A percentile compares a stretch with the other conserved stretches of the same genome.
Evolutionary conservation across 2,888 invertebrate species (phyloP).

Genomic region (Mythimna pallens): DNA sequence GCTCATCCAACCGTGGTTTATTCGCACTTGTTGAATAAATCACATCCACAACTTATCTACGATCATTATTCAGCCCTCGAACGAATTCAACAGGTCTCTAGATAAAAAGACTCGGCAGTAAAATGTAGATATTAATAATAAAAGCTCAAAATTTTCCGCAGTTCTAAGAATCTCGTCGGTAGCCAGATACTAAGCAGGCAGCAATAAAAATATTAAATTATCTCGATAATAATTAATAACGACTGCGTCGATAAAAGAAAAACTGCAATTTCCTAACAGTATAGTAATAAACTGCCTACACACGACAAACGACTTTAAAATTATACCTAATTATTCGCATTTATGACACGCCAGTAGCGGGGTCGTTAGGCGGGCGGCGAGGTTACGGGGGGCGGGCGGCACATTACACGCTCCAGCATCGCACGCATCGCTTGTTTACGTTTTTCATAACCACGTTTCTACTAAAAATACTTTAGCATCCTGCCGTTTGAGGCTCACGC

Average conservation of each 20-base stretch:
- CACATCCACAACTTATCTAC: conserved; percentile 33
- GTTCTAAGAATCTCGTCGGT: conserved; percentile 43
- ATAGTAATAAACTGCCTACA: conserved; percentile 73
- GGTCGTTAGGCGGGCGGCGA: conserved; percentile 69
- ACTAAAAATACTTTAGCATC: conserved; percentile 90
- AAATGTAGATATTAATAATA: conserved; percentile 25
- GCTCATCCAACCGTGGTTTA: conserved; percentile 40
- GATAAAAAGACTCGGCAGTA: conserved; percentile 12
- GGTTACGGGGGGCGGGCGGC: conserved; percentile 72
- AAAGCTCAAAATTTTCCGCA: conserved; percentile 23
- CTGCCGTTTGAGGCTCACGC: conserved; percentile 89
- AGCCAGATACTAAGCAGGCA: conserved; percentile 46
- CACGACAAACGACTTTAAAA: conserved; percentile 74
- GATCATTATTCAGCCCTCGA: conserved; percentile 3
- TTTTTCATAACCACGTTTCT: conserved; percentile 88
- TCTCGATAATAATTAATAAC: conserved; percentile 55
- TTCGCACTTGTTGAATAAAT: conserved; percentile 47
- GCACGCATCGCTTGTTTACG: conserved; percentile 87
- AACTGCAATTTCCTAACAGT: conserved; percentile 67
- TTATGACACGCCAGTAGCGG: conserved; percentile 73
- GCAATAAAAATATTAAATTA: conserved; percentile 33
- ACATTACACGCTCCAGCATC: conserved; percentile 75
- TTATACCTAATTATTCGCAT: conserved; percentile 75
- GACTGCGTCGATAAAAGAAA: conserved; percentile 64
- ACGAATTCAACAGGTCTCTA: conserved; percentile 20